phyloP scores from a whole-genome alignment of 2,797 vertebrate species.

The Hephaestus fuliginosus region DNA sequence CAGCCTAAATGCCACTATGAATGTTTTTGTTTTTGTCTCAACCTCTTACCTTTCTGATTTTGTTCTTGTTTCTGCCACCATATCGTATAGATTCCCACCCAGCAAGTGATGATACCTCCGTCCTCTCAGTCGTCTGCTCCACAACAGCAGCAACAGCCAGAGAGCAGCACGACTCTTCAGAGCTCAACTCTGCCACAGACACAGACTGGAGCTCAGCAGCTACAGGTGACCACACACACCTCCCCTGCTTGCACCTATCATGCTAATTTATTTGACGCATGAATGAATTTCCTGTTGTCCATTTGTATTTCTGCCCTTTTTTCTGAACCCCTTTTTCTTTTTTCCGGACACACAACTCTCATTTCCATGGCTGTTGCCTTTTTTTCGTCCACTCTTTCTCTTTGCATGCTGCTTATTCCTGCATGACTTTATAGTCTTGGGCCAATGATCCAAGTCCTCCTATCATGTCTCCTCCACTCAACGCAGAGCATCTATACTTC shows the following conservation, averaged over 20 bases:
- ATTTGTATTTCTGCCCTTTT: conserved; percentile 7
- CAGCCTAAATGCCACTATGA: background rate
- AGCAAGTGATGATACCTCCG: conserved; percentile 70
- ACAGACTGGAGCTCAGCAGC: conserved; percentile 84
- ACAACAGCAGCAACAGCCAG: conserved; percentile 71
- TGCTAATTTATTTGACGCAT: background rate
- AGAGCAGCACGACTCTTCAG: conserved; percentile 66
- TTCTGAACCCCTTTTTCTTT: conserved; percentile 17
- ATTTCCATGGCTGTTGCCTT: conserved; percentile 38
- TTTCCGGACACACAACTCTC: conserved; percentile 41
- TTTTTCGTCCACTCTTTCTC: conserved; percentile 38
- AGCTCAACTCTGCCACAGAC: conserved; percentile 58
- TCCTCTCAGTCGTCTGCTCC: conserved; percentile 71
- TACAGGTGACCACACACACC: conserved; percentile 86
- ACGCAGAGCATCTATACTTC: conserved; percentile 88
- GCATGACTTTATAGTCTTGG: conserved; percentile 86
- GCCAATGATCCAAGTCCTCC: conserved; percentile 84
- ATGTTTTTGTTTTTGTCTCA: background rate
- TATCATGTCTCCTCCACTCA: conserved; percentile 87
- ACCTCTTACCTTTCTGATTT: background rate
- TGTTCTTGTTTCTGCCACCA: conserved; percentile 16
- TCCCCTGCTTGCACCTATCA: background rate
- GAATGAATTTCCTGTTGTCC: conserved; percentile 25
- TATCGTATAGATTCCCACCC: conserved; percentile 63
- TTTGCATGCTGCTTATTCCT: conserved; percentile 81